These are phyloP conservation scores for Melanerpes aurifrons DNA, from an alignment of 2,113 vertebrate genomes.

Conservation along the genomic window DNA sequence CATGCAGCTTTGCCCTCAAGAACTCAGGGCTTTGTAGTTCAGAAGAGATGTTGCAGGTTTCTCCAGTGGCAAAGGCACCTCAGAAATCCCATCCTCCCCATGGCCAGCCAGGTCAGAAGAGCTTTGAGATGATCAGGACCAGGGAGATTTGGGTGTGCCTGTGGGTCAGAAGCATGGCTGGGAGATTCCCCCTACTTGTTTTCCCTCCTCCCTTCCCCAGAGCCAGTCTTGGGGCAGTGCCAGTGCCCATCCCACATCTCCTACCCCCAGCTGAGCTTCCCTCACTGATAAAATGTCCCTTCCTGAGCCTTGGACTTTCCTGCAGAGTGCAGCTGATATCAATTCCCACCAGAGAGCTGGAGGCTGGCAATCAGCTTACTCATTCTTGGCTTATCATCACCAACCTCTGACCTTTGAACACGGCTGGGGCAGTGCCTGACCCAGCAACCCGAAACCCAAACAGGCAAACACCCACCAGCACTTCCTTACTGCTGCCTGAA, in stretches of 20 bases:
- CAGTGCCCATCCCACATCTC: fast-evolving
- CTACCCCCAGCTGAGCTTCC: neutral
- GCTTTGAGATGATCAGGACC: neutral
- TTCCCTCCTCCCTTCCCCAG: neutral
- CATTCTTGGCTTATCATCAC: neutral
- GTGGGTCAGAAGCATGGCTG: fast-evolving
- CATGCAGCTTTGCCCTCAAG: neutral
- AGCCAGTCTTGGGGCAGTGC: neutral
- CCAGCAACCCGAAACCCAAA: neutral
- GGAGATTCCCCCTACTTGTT: neutral
- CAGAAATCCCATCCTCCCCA: neutral
- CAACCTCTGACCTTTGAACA: neutral
- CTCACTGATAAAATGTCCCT: neutral
- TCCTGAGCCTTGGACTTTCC: neutral
- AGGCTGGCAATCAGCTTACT: neutral
- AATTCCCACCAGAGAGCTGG: neutral
- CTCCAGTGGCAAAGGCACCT: neutral
- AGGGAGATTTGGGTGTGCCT: neutral
- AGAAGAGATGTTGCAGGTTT: neutral
- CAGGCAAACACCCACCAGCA: fast-evolving
- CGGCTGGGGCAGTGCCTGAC: neutral
- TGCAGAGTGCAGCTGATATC: neutral
- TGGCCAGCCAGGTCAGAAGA: too few relatives aligned
- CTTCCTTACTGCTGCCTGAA: neutral
- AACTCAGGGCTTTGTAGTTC: neutral